Evolutionary conservation across 1,140 invertebrate genomes (phyloP).

Genomic region (Oscheius sp.): DNA sequence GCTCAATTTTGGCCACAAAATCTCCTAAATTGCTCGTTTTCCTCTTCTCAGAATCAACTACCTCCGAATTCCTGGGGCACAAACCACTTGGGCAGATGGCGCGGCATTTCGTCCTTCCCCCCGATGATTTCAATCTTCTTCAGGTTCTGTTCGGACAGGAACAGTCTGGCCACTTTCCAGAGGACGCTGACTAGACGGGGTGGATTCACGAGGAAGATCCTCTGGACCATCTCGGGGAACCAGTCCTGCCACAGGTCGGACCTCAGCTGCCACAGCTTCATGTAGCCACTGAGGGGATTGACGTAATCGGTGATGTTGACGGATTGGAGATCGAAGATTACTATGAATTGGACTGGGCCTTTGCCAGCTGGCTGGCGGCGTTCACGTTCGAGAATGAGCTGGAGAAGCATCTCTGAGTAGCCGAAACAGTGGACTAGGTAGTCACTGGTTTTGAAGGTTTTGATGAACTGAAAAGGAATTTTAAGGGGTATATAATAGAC

Average conservation of each 20-base stretch:
- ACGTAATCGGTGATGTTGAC: slow-evolving; percentile 34
- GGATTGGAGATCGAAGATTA: slow-evolving; percentile 30
- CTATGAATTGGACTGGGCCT: slow-evolving; percentile 35
- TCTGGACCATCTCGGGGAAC: slow-evolving; percentile 31
- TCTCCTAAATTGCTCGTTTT: slow-evolving; percentile 16
- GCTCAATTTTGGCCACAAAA: slow-evolving; percentile 24
- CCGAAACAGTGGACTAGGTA: slow-evolving; percentile 35
- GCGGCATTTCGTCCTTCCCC: slow-evolving; percentile 2
- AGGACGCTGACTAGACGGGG: slow-evolving; percentile 21
- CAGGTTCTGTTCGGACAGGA: slow-evolving; percentile 30
- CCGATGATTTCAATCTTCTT: slow-evolving; percentile 26
- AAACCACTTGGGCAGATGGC: slow-evolving; percentile 25
- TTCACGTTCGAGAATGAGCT: slow-evolving; percentile 30
- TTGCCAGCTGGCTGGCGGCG: slow-evolving; percentile 13
- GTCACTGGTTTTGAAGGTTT: slow-evolving; percentile 33
- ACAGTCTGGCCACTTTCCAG: slow-evolving; percentile 29
- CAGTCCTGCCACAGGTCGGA: slow-evolving; percentile 33
- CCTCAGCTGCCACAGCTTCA: slow-evolving; percentile 37
- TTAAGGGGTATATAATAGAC: not conserved
- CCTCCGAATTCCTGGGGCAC: slow-evolving; percentile 31
- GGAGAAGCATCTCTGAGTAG: slow-evolving; percentile 32
- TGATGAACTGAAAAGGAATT: too few species aligned
- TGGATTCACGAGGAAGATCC: slow-evolving; percentile 27
- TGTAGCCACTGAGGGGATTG: slow-evolving; percentile 32
- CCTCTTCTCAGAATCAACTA: not conserved